These are phyloP conservation scores for Griposia aprilina DNA, from an alignment of 2,888 invertebrate genomes.

Conservation along the genomic window DNA sequence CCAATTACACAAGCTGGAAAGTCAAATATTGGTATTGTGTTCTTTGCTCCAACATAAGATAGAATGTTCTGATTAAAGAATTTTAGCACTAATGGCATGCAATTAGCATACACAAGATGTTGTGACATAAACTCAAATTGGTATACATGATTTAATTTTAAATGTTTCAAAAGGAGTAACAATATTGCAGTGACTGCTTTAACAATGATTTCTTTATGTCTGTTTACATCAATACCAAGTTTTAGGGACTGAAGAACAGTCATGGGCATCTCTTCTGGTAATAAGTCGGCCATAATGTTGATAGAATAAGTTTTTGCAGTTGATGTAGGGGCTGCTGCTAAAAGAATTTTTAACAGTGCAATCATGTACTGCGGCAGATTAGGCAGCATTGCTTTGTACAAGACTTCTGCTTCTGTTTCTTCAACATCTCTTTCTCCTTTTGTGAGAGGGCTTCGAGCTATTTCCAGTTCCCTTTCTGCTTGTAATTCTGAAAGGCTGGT, in stretches of 20 bases:
- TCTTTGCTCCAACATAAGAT: conserved; percentile 98
- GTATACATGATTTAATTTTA: conserved; percentile 98
- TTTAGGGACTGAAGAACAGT: conserved; percentile 98
- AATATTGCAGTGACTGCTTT: conserved; percentile 98
- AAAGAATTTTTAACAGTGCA: conserved; percentile 97
- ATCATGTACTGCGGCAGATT: conserved; percentile 99
- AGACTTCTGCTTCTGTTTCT: conserved; percentile 95
- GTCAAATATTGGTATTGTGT: conserved; percentile 97
- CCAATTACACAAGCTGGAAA: conserved; percentile 99
- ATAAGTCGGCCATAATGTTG: conserved; percentile 99
- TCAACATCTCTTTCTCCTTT: conserved; percentile 94
- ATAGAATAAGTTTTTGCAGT: conserved; percentile 99
- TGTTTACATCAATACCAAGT: conserved; percentile 98
- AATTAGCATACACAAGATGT: conserved; percentile 99
- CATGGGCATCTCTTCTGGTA: conserved; percentile 99
- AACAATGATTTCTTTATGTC: conserved; percentile 99
- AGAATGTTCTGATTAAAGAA: conserved; percentile 99
- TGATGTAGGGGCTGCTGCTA: conserved; percentile 99
- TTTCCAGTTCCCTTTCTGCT: conserved; percentile 97
- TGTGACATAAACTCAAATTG: conserved; percentile 99
- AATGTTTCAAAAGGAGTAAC: conserved; percentile 98
- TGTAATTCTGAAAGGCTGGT: conserved; percentile 98
- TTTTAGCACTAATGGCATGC: conserved; percentile 99
- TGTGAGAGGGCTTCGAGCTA: conserved; percentile 97
- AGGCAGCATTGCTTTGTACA: conserved; percentile 98